phyloP scores from a whole-genome alignment of 2,888 invertebrate genomes.

The Eumerus sabulonum region DNA sequence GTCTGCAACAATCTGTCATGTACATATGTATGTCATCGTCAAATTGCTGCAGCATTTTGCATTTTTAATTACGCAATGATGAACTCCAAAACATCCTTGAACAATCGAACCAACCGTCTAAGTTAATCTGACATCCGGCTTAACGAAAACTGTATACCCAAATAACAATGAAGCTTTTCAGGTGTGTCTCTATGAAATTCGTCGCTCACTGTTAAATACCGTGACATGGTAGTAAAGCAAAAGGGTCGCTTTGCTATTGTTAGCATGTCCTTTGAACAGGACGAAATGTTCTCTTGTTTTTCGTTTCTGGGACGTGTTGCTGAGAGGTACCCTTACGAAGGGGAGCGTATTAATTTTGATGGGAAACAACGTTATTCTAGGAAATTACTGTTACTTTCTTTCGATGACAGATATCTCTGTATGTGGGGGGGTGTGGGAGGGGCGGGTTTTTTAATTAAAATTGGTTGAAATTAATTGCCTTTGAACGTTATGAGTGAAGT shows the following conservation, averaged over 20 bases:
- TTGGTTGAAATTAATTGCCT: slow-evolving; percentile 55
- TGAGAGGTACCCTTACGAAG: slow-evolving; percentile 1
- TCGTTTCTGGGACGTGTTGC: neutral
- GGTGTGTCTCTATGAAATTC: no score
- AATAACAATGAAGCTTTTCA: no score
- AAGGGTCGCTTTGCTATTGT: no score
- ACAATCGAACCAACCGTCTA: neutral
- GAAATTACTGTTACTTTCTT: slow-evolving; percentile 20
- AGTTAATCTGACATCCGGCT: neutral
- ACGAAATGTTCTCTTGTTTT: no score
- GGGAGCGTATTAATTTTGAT: slow-evolving; percentile 24
- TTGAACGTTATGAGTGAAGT: slow-evolving; percentile 15
- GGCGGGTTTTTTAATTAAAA: slow-evolving; percentile 55
- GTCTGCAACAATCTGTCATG: neutral
- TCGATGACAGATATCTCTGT: no score
- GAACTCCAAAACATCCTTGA: neutral
- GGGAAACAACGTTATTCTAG: slow-evolving; percentile 38
- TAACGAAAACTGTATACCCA: no score
- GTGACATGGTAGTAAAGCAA: no score
- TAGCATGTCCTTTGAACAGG: no score
- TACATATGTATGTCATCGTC: slow-evolving; percentile 25
- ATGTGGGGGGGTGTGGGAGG: no score
- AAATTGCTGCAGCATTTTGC: slow-evolving; percentile 41
- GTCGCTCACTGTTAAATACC: no score
- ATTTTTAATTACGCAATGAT: slow-evolving; percentile 30